Base-by-base conservation (phyloP, 2,797 vertebrate genomes). In the Sebastolobus alascanus region DNA sequence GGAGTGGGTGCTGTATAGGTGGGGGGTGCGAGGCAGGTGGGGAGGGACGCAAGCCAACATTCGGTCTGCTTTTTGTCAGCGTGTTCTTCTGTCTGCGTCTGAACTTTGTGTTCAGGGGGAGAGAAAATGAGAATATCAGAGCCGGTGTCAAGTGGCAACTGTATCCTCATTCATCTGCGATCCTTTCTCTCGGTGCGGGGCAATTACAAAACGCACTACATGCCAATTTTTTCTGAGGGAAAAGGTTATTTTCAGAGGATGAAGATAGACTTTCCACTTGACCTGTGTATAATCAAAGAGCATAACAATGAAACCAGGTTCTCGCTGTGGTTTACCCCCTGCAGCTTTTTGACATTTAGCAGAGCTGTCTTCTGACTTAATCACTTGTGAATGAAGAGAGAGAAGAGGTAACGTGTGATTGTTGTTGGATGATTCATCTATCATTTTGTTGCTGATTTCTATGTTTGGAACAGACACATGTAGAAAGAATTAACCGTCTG, bases 261-360 rank as follows among this genome's bases (percentile, higher is more conserved):
- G 84, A 66, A 90, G 80, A 86, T 2, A 88, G 82, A 86, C 87
- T 91, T 90, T 93, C 82, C 83, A 90, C 89, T 89, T 86, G 87
- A 92, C 88, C 84, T 79, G 81, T 79, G 81, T 83, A 83, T 83
- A 89, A 92, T 90, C 84, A 89, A 90, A 88, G 73, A 79, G 79
- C 85, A 82, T 75, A 73, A 92, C 86, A 84, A 88, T 81, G 79
- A 88, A 90, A 89, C 66, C 76, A 78, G 77, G 83, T 86, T 88
- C 70, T 83, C 55, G 77, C 74, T 87, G 84, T 84, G 80, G 67
- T 84, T 88, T 83, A 35, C 61, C 59, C 79, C 87, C 82, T 89
- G 88, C 83, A 89, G 90, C 78, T 84, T 86, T 83, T 58, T 93
- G 91, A 93, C 93, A 93, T 93, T 93, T 91, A 90, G 82, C 86